phyloP scores from a whole-genome alignment of 1,140 invertebrate genomes.

The Zaprionus taronus region DNA sequence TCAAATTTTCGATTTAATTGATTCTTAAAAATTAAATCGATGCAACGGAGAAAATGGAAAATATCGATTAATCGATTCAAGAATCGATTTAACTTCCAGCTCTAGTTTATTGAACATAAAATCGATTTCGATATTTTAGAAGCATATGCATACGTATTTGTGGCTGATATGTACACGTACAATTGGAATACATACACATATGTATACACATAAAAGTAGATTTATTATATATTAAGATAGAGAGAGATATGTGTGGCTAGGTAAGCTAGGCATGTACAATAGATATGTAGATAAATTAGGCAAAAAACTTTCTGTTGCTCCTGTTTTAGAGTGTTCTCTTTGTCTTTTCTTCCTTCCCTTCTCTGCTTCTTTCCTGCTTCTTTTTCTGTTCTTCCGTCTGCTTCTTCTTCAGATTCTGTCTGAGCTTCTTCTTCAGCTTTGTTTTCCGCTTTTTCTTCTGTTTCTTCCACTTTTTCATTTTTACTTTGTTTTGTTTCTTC shows the following conservation, averaged over 20 bases:
- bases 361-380: background rate
- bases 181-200: constrained; percentile 53
- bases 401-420: no score
- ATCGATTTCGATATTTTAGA: background rate
- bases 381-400: background rate
- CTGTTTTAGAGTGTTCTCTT: background rate
- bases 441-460: no score
- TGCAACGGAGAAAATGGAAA: no score
- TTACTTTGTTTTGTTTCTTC: no score
- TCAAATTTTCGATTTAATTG: no score
- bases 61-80: no score
- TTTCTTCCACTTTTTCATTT: no score
- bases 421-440: background rate
- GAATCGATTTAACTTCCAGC: no score
- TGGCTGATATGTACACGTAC: constrained; percentile 73
- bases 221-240: constrained; percentile 27
- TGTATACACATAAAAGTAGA: constrained; percentile 11
- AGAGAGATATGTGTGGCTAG: constrained; percentile 15
- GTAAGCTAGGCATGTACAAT: constrained; percentile 19
- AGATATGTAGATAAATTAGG: constrained; percentile 25
- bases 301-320: constrained; percentile 25
- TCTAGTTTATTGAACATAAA: constrained; percentile 71
- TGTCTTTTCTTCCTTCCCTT: background rate
- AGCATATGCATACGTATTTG: constrained; percentile 62
- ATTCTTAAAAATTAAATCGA: no score